phyloP scores from a whole-genome alignment of 2,113 vertebrate species.

The Eulacestoma nigropectus region DNA sequence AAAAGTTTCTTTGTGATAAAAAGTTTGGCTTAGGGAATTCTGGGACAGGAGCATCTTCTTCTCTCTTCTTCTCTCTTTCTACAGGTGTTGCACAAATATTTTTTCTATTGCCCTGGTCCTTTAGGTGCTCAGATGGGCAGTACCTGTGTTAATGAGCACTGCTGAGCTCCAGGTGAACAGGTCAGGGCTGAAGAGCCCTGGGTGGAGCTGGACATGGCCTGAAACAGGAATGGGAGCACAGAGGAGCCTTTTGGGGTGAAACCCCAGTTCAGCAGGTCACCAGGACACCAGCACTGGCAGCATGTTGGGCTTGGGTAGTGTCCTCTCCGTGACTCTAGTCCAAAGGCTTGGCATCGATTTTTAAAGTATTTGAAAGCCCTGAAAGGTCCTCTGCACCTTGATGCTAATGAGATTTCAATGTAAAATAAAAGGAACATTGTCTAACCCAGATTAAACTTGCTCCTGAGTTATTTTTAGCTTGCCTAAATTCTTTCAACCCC shows the following conservation, averaged over 20 bases:
- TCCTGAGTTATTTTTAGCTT: conserved; percentile 39
- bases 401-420: conserved; percentile 52
- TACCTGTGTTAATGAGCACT: neutral
- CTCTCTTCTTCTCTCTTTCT: neutral
- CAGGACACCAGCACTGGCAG: neutral
- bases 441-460: conserved; percentile 28
- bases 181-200: neutral
- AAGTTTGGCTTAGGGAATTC: neutral
- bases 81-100: rapidly evolving
- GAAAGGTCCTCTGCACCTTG: neutral
- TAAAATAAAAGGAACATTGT: conserved; percentile 48
- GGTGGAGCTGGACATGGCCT: neutral
- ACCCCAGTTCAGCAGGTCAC: neutral
- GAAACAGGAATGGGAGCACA: neutral
- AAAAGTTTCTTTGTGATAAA: neutral
- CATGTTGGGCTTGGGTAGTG: neutral
- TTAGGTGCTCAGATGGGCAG: neutral
- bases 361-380: neutral
- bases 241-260: neutral
- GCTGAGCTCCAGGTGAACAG: neutral
- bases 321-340: neutral
- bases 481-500: conserved; percentile 42
- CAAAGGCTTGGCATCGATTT: neutral
- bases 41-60: neutral
- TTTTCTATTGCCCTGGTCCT: neutral